Evolutionary conservation across 2,888 invertebrate species (phyloP).

Genomic region (Didymodactylos carnosus): DNA sequence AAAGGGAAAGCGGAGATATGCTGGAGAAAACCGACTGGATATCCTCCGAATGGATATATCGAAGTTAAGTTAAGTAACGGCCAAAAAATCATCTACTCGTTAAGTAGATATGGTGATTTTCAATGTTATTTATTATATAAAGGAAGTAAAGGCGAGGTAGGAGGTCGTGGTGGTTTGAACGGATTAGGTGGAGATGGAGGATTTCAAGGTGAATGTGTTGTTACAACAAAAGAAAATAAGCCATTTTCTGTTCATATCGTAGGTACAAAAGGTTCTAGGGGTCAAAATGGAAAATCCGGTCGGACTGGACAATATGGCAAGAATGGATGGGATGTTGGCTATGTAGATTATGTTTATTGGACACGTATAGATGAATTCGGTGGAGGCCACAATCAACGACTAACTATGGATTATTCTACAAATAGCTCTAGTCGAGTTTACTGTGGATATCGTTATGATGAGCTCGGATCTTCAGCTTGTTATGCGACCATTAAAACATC

Average conservation of each 20-base stretch:
- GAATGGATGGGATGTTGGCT: background rate
- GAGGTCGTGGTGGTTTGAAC: background rate
- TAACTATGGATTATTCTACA: background rate
- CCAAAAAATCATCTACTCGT: background rate
- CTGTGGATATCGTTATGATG: background rate
- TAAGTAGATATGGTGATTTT: background rate
- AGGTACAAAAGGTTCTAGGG: background rate
- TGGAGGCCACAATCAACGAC: background rate
- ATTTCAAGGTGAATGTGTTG: background rate
- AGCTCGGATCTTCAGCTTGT: background rate
- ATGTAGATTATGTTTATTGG: background rate
- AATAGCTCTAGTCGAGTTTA: background rate
- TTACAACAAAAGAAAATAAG: background rate
- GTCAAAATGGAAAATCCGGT: background rate
- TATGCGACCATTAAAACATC: background rate
- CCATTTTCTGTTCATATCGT: background rate
- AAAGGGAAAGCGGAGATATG: background rate
- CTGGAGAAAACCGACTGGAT: background rate
- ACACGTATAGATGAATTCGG: background rate
- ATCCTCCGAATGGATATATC: background rate
- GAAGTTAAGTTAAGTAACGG: background rate
- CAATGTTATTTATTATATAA: background rate
- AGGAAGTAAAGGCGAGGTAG: background rate
- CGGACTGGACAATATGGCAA: background rate
- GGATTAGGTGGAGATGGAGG: background rate